phyloP scores from a whole-genome alignment of 2,797 vertebrate species.

The Naso thynnoides region DNA sequence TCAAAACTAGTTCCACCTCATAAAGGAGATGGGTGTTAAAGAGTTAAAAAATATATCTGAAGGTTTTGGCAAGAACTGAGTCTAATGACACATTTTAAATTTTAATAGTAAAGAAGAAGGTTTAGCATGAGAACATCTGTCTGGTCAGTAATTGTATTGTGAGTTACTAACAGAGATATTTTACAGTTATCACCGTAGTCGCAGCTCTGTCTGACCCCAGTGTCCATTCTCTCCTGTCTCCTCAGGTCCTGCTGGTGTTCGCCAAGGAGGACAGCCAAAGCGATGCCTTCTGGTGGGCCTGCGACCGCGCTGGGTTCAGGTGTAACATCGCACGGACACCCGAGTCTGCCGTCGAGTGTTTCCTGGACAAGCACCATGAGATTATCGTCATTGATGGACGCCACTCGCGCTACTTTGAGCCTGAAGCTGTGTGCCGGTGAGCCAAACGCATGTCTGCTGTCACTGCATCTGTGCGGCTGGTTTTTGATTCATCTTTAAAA shows the following conservation, averaged over 20 bases:
- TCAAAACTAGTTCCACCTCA: neutral
- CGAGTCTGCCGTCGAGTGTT: constrained; percentile 93
- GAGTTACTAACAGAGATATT: constrained; percentile 18
- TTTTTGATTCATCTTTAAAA: neutral
- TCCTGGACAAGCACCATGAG: constrained; percentile 96
- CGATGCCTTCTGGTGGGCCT: constrained; percentile 97
- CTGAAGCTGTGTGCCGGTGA: constrained; percentile 93
- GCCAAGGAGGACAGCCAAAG: constrained; percentile 96
- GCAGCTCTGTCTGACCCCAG: constrained; percentile 12
- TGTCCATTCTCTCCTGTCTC: neutral
- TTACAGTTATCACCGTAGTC: constrained; percentile 14
- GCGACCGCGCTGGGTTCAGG: constrained; percentile 92
- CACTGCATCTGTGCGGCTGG: neutral
- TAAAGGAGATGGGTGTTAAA: neutral
- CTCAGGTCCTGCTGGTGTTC: constrained; percentile 95
- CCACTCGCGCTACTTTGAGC: constrained; percentile 89
- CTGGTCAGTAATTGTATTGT: constrained; percentile 3
- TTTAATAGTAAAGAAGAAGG: too few relatives aligned
- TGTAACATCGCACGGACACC: constrained; percentile 92
- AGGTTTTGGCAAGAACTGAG: neutral
- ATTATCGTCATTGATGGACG: constrained; percentile 94
- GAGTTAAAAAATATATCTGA: neutral
- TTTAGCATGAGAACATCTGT: constrained; percentile 5
- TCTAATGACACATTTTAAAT: neutral
- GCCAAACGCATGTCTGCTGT: neutral